Evolutionary conservation across 2,888 invertebrate species (phyloP).

Genomic region (Calameuta filiformis): DNA sequence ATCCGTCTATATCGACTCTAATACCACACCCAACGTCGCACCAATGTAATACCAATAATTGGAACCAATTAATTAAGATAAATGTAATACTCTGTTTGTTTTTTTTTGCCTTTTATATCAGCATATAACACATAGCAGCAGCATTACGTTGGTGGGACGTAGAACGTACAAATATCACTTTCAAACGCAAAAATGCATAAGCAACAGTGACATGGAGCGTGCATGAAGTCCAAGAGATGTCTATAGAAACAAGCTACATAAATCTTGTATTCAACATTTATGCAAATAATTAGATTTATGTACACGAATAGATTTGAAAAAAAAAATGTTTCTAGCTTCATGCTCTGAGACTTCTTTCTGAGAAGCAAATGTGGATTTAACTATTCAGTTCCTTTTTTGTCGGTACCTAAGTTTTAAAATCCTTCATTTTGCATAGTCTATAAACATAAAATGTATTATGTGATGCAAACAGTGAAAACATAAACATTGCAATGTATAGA

Average conservation of each 20-base stretch:
- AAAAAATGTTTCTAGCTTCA: background rate
- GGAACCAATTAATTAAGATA: background rate
- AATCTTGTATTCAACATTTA: constrained; percentile 11
- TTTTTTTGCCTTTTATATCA: background rate
- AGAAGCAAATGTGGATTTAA: background rate
- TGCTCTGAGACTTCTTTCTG: background rate
- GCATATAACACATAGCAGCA: background rate
- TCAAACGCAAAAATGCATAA: constrained; percentile 3
- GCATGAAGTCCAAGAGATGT: constrained; percentile 24
- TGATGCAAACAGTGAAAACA: background rate
- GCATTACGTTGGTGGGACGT: background rate
- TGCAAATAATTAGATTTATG: constrained; percentile 13
- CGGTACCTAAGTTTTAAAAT: constrained; percentile 3
- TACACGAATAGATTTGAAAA: constrained; percentile 4
- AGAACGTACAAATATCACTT: background rate
- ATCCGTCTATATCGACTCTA: background rate
- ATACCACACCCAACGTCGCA: background rate
- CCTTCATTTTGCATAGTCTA: background rate
- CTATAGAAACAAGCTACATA: background rate
- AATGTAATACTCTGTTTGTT: background rate
- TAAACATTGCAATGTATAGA: background rate
- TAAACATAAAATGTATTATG: background rate
- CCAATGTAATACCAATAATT: constrained; percentile 2
- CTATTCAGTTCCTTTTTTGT: background rate
- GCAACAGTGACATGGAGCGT: constrained; percentile 26